Evolutionary conservation across 1,140 invertebrate genomes (phyloP).

Genomic region (Pristionchus pacificus): DNA sequence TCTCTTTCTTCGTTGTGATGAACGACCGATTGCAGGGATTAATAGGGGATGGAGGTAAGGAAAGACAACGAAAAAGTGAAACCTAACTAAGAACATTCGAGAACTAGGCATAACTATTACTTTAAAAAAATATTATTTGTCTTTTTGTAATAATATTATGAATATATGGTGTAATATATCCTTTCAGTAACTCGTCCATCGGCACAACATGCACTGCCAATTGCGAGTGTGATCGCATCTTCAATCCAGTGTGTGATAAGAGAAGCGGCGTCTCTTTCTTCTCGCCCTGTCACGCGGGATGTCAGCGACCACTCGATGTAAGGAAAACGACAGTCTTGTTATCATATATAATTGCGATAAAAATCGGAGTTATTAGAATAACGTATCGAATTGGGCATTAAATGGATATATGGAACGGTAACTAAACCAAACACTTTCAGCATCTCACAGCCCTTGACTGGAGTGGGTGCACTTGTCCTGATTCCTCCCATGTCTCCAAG

Average conservation of each 20-base stretch:
- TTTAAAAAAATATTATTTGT: too few species aligned
- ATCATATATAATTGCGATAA: too few species aligned
- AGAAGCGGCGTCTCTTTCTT: conserved; percentile 10
- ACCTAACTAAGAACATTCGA: too few species aligned
- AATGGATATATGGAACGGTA: too few species aligned
- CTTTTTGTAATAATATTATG: too few species aligned
- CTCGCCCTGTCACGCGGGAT: conserved; percentile 26
- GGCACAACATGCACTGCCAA: conserved; percentile 2
- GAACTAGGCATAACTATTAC: too few species aligned
- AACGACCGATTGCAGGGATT: conserved; percentile 5
- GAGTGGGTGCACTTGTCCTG: background rate
- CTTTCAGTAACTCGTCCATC: background rate
- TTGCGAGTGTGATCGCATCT: conserved; percentile 24
- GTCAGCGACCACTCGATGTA: too few species aligned
- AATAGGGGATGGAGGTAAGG: conserved; percentile 4
- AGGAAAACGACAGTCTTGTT: too few species aligned
- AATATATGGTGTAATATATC: background rate
- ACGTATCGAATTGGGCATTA: too few species aligned
- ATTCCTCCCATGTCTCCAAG: conserved; percentile 13
- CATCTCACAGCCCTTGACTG: background rate
- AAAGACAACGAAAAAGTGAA: too few species aligned
- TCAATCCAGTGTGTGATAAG: conserved; percentile 28
- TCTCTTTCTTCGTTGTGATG: conserved; percentile 3
- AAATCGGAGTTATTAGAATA: too few species aligned
- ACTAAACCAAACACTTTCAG: too few species aligned